Conservation (phyloP, 2,113 vertebrate genomes). For the Apistogramma diplotaenia region DNA sequence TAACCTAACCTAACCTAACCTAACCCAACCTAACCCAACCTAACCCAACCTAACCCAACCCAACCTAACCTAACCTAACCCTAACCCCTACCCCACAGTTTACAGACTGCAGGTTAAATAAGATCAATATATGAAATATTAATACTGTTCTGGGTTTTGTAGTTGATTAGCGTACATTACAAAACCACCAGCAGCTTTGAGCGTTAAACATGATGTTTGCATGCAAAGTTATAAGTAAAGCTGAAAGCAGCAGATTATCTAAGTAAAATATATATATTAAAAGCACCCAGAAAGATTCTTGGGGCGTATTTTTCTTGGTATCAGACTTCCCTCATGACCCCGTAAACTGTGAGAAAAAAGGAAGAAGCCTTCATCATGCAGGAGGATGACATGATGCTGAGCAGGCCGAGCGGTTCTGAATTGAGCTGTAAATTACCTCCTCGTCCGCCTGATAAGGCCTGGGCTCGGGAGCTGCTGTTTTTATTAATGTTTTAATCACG, state of each 20-base stretch:
- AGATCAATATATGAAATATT: too few species aligned
- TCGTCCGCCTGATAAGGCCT: slow-evolving; percentile 16
- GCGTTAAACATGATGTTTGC: neutral
- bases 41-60: too few species aligned
- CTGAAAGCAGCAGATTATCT: neutral
- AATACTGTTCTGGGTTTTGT: too few species aligned
- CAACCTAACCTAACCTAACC: too few species aligned
- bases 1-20: too few species aligned
- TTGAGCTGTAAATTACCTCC: slow-evolving; percentile 28
- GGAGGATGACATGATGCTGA: neutral
- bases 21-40: too few species aligned
- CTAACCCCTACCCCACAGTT: too few species aligned
- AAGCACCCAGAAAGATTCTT: too few species aligned
- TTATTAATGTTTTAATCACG: slow-evolving; percentile 63
- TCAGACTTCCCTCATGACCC: neutral
- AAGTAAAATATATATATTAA: neutral
- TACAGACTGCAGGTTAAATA: too few species aligned
- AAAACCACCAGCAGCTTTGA: too few species aligned
- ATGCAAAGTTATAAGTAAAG: neutral
- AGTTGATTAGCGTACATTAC: too few species aligned
- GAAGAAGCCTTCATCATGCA: neutral
- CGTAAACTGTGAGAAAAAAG: neutral
- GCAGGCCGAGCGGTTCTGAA: slow-evolving; percentile 3
- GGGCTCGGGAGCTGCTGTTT: slow-evolving; percentile 10
- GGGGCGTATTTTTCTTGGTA: neutral